Evolutionary conservation across 1,140 invertebrate species (phyloP), one percentile per base, ranked within the genome.

Genomic region (Scaptomyza hsui): DNA sequence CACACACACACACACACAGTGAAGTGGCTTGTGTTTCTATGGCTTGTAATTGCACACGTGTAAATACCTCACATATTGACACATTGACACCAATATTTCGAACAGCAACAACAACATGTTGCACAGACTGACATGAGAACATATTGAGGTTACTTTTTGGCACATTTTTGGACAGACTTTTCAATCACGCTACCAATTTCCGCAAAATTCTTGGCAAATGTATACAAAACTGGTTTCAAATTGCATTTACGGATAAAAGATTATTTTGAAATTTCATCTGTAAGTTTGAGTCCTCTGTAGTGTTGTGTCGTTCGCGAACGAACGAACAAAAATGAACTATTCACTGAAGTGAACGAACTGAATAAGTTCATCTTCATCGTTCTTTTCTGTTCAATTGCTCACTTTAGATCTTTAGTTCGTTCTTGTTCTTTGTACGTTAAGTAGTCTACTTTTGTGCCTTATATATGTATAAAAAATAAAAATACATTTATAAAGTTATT

Each of bases 11-110:
- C 32, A 47, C 19, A 18, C 18, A 15, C 37, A 16, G 5, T 21
- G 52, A 55, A 55, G 21, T 60, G 63, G 60, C 48, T 70, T 32
- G 59, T 64, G 47, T 73, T 68, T 80, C 63, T 80, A 73, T 74
- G 57, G 77, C 67, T 86, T 85, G 77, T 88, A 86, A 86, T 88
- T 88, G 78, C 81, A 77, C 65, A 82, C 81, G 78, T 88, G 82
- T 86, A 75, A 88, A 88, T 78, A 78, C 74, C 75, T 88, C 62
- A 78, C 64, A 72, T 74, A 88, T 81, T 86, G 81, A 86, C 82
- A 81, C 65, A 88, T 88, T 88, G 81, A 88, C 82, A 81, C 64
- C 79, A 83, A 83, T 83, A 83, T 75, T 67, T 82, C 52, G 56
- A 42, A 60, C 42, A 49, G 51, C 75, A 57, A 52, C 59, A 70